A percentile compares a stretch with the other conserved stretches of the same genome.
phyloP scores from a whole-genome alignment of 92 coral and sea anemone genomes.

The Zoanthus sansibaricus region DNA sequence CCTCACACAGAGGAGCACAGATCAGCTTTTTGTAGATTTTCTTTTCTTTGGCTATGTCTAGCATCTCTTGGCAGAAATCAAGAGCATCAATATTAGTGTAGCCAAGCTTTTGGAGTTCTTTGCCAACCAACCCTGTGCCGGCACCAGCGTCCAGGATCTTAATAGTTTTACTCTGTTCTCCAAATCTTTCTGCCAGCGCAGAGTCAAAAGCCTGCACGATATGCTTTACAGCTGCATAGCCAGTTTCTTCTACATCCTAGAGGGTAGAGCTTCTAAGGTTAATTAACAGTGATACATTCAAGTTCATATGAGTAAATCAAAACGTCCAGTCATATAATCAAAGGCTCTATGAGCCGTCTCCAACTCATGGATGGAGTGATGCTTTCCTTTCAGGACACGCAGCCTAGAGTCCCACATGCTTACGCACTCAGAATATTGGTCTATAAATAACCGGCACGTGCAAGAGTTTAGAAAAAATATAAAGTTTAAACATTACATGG shows the following conservation, averaged over 20 bases:
- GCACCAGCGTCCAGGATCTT: slow-evolving; percentile 29
- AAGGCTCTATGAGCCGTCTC: too few relatives aligned
- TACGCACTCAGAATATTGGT: too few relatives aligned
- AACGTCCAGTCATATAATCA: too few relatives aligned
- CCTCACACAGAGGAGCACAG: slow-evolving; percentile 7
- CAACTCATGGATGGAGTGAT: too few relatives aligned
- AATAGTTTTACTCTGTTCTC: slow-evolving; percentile 4
- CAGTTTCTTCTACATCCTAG: background rate
- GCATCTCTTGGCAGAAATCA: slow-evolving; percentile 10
- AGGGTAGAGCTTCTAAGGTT: background rate
- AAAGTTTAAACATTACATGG: too few relatives aligned
- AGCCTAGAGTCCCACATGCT: too few relatives aligned
- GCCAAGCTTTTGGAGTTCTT: background rate
- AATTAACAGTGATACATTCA: too few relatives aligned
- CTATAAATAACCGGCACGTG: too few relatives aligned
- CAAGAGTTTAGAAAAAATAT: too few relatives aligned
- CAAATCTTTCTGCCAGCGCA: background rate
- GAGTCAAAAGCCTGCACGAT: slow-evolving; percentile 8
- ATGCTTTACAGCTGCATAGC: background rate
- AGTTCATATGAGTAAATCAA: too few relatives aligned
- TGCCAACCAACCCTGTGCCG: slow-evolving; percentile 13
- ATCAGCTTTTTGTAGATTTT: slow-evolving; percentile 3
- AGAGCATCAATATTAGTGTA: background rate
- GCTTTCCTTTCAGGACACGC: too few relatives aligned
- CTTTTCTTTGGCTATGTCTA: background rate